These are phyloP conservation scores for Sesamia nonagrioides DNA, from an alignment of 1,140 invertebrate genomes.

Conservation along the genomic window DNA sequence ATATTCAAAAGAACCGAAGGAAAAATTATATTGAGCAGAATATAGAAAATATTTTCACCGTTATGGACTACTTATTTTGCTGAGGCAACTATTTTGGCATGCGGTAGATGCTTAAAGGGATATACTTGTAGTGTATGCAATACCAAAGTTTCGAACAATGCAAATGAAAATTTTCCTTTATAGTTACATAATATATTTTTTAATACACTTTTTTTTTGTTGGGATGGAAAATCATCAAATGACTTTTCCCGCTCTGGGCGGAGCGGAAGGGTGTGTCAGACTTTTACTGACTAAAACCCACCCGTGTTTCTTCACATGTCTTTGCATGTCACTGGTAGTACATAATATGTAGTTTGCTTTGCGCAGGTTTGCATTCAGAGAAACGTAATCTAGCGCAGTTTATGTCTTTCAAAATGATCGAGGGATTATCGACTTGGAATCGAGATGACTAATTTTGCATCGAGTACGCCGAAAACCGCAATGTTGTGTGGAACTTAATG, in stretches of 20 bases:
- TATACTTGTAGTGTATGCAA: no score
- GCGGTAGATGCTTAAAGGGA: background rate
- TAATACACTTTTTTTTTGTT: no score
- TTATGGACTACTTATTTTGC: background rate
- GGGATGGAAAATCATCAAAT: no score
- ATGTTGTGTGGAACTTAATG: background rate
- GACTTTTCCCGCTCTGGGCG: no score
- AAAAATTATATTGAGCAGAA: no score
- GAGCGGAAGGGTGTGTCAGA: no score
- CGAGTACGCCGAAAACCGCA: background rate
- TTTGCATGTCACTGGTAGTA: no score
- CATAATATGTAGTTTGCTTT: background rate
- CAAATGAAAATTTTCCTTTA: background rate
- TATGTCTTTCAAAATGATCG: background rate
- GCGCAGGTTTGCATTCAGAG: background rate
- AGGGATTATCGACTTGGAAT: slow-evolving; percentile 1
- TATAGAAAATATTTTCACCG: background rate
- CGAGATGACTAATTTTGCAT: background rate
- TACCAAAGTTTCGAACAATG: no score
- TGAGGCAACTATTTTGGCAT: background rate
- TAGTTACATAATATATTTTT: no score
- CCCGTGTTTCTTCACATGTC: no score
- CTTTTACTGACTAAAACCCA: no score
- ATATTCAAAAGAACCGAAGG: no score
- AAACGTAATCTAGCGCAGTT: background rate